These are phyloP conservation scores for Oreamnos americanus DNA, from an alignment of 2,113 vertebrate species.

Conservation along the genomic window DNA sequence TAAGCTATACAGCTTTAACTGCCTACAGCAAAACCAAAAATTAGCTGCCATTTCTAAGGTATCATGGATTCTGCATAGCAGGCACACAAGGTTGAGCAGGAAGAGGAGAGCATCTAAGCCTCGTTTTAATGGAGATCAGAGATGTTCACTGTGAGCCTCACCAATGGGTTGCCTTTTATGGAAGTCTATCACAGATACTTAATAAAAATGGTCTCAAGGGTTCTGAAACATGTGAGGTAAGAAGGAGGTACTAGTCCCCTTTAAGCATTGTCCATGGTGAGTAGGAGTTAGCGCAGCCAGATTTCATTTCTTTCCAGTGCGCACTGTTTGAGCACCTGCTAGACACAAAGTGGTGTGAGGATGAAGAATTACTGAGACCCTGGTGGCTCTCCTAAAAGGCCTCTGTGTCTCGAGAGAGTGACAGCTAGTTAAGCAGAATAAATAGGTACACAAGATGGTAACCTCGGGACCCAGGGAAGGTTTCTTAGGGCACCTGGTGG, in stretches of 20 bases:
- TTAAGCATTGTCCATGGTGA: background rate
- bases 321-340: background rate
- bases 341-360: background rate
- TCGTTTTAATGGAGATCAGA: background rate
- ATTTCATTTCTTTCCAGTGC: background rate
- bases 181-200: background rate
- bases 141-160: background rate
- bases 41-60: background rate
- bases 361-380: background rate
- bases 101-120: background rate
- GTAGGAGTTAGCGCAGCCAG: background rate
- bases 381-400: background rate
- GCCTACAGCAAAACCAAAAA: background rate
- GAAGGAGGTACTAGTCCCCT: background rate
- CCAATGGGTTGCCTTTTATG: background rate
- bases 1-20: background rate
- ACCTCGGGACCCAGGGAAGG: background rate
- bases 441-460: background rate
- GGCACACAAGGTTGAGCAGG: background rate
- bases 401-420: background rate
- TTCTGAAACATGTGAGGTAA: background rate
- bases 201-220: background rate
- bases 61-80: accelerated
- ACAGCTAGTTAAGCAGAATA: background rate
- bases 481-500: background rate